phyloP scores from a whole-genome alignment of 1,140 invertebrate genomes.

The Conus betulinus region DNA sequence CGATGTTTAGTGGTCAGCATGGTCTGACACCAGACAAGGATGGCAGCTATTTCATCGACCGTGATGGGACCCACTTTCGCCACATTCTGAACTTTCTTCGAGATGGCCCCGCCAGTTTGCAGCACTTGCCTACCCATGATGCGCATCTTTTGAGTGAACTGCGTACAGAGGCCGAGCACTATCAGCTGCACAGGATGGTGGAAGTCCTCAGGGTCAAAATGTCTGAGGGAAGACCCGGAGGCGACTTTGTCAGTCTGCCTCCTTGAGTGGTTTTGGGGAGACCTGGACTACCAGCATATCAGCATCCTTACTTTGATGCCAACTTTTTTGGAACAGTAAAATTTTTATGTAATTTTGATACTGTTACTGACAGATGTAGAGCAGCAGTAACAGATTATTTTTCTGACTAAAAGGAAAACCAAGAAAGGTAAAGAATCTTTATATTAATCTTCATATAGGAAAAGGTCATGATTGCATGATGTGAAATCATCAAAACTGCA shows the following conservation, averaged over 20 bases:
- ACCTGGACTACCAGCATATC: too few relatives aligned
- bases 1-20: constrained; percentile 65
- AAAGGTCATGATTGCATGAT: too few relatives aligned
- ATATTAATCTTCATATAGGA: too few relatives aligned
- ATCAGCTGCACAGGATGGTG: constrained; percentile 36
- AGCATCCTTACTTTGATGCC: too few relatives aligned
- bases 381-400: too few relatives aligned
- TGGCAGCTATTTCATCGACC: constrained; percentile 57
- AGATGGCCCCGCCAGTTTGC: constrained; percentile 41
- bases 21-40: constrained; percentile 40
- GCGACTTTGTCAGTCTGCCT: constrained; percentile 11
- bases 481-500: too few relatives aligned
- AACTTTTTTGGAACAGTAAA: too few relatives aligned
- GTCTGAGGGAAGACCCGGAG: constrained; percentile 9
- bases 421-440: too few relatives aligned
- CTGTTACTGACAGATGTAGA: too few relatives aligned
- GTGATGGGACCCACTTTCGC: constrained; percentile 62
- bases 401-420: too few relatives aligned
- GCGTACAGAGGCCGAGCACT: constrained; percentile 48
- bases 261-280: background rate
- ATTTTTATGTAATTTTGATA: too few relatives aligned
- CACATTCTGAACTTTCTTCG: constrained; percentile 58
- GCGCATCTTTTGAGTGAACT: constrained; percentile 40
- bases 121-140: constrained; percentile 34
- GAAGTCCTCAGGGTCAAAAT: constrained; percentile 28